Evolutionary conservation across 2,888 invertebrate species (phyloP).

Genomic region (Dexiosoma caninum): DNA sequence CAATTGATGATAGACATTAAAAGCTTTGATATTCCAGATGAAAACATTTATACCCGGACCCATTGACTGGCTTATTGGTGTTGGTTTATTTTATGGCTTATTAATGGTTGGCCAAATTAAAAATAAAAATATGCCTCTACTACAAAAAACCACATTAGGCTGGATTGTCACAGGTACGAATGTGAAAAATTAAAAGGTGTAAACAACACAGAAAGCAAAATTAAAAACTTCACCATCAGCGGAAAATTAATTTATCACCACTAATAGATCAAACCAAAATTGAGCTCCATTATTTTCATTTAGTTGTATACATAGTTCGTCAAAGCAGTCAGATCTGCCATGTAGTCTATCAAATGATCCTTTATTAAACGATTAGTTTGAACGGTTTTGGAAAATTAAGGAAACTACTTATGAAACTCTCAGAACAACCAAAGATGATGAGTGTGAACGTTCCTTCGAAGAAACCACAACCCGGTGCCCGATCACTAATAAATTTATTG

Average conservation of each 20-base stretch:
- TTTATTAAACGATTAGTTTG: background rate
- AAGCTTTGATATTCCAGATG: no score
- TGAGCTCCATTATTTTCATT: background rate
- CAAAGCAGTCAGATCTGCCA: no score
- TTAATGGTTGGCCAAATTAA: slow-evolving; percentile 26
- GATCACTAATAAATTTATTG: slow-evolving; percentile 18
- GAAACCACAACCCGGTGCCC: background rate
- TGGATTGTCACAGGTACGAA: background rate
- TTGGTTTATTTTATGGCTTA: background rate
- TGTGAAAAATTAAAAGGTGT: background rate
- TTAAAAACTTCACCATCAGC: background rate
- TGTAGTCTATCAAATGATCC: background rate
- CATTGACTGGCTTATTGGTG: slow-evolving; percentile 2
- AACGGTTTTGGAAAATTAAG: slow-evolving; percentile 42
- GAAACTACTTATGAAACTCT: background rate
- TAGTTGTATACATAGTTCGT: background rate
- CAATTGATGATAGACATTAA: background rate
- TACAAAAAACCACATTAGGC: slow-evolving; percentile 29
- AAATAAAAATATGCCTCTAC: background rate
- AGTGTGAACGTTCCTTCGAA: slow-evolving; percentile 6
- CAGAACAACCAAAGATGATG: slow-evolving; percentile 7
- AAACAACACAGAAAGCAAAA: background rate
- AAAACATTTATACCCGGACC: slow-evolving; percentile 9
- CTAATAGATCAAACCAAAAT: background rate
- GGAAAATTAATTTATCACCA: background rate